A percentile compares a stretch with the other conserved stretches of the same genome.
Evolutionary conservation across 2,797 vertebrate genomes (phyloP).

Genomic region (Sebastes nivosus): DNA sequence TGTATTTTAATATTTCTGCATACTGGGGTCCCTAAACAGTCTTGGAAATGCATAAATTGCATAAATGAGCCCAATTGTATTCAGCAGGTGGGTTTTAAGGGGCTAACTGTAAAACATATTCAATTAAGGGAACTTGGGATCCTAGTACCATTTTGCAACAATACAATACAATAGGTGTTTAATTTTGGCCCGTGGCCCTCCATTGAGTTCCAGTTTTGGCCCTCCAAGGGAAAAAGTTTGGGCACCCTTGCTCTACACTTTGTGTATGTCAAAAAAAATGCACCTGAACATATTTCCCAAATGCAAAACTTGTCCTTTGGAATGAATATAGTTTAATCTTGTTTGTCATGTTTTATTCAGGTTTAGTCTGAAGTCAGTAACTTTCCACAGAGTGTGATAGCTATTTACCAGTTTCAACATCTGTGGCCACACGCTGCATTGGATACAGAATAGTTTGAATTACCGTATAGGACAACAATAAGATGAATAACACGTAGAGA

Average conservation of each 20-base stretch:
- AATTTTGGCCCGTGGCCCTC: too few species aligned
- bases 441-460: constrained; percentile 7
- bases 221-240: too few species aligned
- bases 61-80: too few species aligned
- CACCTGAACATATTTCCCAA: neutral
- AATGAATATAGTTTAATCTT: constrained; percentile 6
- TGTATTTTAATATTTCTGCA: too few species aligned
- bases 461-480: neutral
- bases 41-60: too few species aligned
- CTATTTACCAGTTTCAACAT: neutral
- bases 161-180: too few species aligned
- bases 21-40: too few species aligned
- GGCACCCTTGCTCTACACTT: neutral
- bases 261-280: neutral
- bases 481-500: constrained; percentile 22
- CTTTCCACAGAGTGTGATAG: neutral
- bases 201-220: too few species aligned
- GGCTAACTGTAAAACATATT: too few species aligned
- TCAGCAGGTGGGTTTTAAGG: too few species aligned
- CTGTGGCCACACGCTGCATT: neutral
- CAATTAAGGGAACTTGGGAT: too few species aligned
- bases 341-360: constrained; percentile 39
- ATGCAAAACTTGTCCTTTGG: neutral
- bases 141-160: too few species aligned
- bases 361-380: constrained; percentile 17